Evolutionary conservation across 2,797 vertebrate genomes (phyloP).

Genomic region (Streptopelia turtur): DNA sequence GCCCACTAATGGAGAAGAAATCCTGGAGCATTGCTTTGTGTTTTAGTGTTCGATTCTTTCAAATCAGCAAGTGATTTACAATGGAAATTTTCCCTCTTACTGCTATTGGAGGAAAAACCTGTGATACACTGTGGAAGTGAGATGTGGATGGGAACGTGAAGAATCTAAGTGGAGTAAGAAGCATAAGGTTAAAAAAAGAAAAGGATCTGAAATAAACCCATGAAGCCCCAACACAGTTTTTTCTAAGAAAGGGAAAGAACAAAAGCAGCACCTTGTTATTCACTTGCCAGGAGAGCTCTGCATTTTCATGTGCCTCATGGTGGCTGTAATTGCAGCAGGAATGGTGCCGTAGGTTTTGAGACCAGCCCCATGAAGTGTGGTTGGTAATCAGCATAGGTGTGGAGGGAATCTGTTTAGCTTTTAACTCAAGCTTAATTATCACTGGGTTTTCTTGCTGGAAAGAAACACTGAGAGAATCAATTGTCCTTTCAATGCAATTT

Average conservation of each 20-base stretch:
- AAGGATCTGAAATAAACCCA: background rate
- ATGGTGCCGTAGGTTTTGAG: background rate
- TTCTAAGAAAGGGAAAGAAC: background rate
- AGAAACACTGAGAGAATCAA: background rate
- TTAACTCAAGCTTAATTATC: background rate
- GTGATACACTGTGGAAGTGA: background rate
- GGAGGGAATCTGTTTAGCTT: background rate
- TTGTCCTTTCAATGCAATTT: background rate
- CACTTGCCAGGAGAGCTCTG: background rate
- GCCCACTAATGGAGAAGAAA: background rate
- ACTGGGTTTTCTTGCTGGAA: background rate
- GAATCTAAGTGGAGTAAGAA: background rate
- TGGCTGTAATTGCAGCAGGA: background rate
- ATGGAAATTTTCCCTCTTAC: background rate
- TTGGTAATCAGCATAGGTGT: fast-evolving
- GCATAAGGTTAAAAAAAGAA: background rate
- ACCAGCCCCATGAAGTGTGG: background rate
- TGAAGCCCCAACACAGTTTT: background rate
- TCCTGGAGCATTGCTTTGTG: background rate
- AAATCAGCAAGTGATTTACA: background rate
- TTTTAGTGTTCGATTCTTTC: background rate
- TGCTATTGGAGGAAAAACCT: background rate
- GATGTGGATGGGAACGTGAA: background rate
- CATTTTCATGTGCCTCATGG: background rate
- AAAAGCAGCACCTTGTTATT: background rate